Evolutionary conservation across 2,113 vertebrate species (phyloP).

Genomic region (Eleginops maclovinus): DNA sequence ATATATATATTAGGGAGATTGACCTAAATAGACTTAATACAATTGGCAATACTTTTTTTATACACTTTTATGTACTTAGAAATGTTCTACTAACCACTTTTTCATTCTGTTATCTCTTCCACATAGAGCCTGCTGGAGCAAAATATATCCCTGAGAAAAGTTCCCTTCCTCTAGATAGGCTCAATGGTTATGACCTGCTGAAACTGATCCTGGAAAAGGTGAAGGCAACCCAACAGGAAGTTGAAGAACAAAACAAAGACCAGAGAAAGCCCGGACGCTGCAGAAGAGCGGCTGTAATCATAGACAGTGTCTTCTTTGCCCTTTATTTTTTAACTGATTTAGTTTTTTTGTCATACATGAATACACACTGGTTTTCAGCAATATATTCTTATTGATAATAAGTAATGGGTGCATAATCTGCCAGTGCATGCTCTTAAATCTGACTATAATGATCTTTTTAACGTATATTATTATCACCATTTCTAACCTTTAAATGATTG

Average conservation of each 20-base stretch:
- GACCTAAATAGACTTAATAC: no score
- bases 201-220: slow-evolving; percentile 58
- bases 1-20: no score
- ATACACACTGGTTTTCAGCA: background rate
- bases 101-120: background rate
- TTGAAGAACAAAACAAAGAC: background rate
- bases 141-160: background rate
- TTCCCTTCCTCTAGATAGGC: rapidly evolving
- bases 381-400: no score
- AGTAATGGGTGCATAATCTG: no score
- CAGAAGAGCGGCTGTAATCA: background rate
- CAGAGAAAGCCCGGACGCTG: background rate
- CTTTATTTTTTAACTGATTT: slow-evolving; percentile 20
- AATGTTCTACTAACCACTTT: no score
- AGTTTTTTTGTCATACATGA: rapidly evolving
- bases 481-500: no score
- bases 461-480: no score
- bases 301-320: slow-evolving; percentile 47
- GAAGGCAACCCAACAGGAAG: slow-evolving; percentile 15
- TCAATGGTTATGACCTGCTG: slow-evolving; percentile 9
- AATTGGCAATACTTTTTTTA: no score
- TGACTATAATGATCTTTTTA: no score
- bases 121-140: slow-evolving; percentile 24
- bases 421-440: no score
- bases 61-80: no score